These are phyloP conservation scores for Hirtodrosophila trivittata DNA, from an alignment of 2,888 invertebrate genomes.

Conservation along the genomic window DNA sequence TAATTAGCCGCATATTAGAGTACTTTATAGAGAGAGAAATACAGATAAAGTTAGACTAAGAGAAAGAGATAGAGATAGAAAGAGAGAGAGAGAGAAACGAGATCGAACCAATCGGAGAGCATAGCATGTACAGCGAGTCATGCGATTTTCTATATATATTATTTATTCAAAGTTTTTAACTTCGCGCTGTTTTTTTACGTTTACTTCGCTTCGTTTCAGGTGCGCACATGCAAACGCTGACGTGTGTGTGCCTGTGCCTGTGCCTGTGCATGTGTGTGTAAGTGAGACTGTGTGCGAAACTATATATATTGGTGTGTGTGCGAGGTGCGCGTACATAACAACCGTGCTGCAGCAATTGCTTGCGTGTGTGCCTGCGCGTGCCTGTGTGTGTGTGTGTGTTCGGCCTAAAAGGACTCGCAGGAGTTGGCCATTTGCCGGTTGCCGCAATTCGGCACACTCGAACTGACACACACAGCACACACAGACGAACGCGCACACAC, in stretches of 20 bases:
- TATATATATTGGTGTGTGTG: slow-evolving; percentile 28
- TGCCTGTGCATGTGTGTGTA: slow-evolving; percentile 11
- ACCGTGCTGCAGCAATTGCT: slow-evolving; percentile 43
- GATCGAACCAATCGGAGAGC: slow-evolving; percentile 24
- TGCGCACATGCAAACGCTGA: slow-evolving; percentile 76
- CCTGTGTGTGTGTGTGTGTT: slow-evolving; percentile 22
- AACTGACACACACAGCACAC: slow-evolving; percentile 2
- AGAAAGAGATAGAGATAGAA: slow-evolving; percentile 18
- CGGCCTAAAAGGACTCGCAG: slow-evolving; percentile 16
- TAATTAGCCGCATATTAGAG: slow-evolving; percentile 55
- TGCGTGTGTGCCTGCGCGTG: slow-evolving; percentile 21
- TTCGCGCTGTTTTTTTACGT: slow-evolving; percentile 26
- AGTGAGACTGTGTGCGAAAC: slow-evolving; percentile 30
- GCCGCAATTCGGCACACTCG: slow-evolving; percentile 16
- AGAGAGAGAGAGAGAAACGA: slow-evolving; percentile 17
- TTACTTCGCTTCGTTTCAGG: slow-evolving; percentile 43
- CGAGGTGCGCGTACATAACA: slow-evolving; percentile 47
- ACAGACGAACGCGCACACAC: background rate
- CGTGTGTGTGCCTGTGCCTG: slow-evolving; percentile 27
- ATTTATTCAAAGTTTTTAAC: slow-evolving; percentile 53
- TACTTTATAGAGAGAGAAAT: slow-evolving; percentile 7
- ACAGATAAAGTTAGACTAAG: slow-evolving; percentile 1
- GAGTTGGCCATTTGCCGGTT: slow-evolving; percentile 4
- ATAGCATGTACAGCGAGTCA: slow-evolving; percentile 57
- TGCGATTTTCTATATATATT: slow-evolving; percentile 53